Evolutionary conservation across 2,888 invertebrate species (phyloP), one percentile per base, ranked within the genome.

Genomic region (Eupithecia pulchellata): DNA sequence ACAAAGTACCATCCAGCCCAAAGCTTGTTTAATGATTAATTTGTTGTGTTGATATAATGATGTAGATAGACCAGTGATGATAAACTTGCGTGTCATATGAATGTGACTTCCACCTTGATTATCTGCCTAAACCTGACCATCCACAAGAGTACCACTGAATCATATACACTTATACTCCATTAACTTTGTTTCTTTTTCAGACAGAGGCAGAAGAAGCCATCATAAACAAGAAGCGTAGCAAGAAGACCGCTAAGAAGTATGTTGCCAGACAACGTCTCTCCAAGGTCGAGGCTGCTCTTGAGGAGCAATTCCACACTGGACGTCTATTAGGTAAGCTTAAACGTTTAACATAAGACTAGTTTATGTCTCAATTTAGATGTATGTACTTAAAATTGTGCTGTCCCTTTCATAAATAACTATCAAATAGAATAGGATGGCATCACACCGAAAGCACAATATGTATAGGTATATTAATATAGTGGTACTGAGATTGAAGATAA

Each of bases 221-320:
- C 79, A 95, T 99, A 77, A 98, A 97, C 93, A 99, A 99, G 94
- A 98, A 98, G 91, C 96, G 98, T 78, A 98, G 98, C 83, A 98
- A 98, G 92, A 99, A 98, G 91, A 96, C 97, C 1, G 97, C 96
- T 82, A 97, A 98, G 94, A 99, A 99, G 94, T 99, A 99, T 91
- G 96, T 98, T 89, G 95, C 96, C 66, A 96, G 99, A 80, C 99
- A 99, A 92, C 97, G 98, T 91, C 96, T 96, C 68, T 97, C 98
- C 73, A 99, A 99, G 94, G 99, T 99, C 77, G 99, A 99, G 88
- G 96, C 96, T 77, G 97, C 97, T 64, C 91, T 99, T 73, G 98
- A 99, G 91, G 99, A 99, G 91, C 99, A 99, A 91, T 99, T 99
- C 95, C 96, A 97, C 83, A 98, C 99, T 85, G 99, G 99, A 84